phyloP scores from a whole-genome alignment of 2,888 invertebrate species.

The Pyralis farinalis region DNA sequence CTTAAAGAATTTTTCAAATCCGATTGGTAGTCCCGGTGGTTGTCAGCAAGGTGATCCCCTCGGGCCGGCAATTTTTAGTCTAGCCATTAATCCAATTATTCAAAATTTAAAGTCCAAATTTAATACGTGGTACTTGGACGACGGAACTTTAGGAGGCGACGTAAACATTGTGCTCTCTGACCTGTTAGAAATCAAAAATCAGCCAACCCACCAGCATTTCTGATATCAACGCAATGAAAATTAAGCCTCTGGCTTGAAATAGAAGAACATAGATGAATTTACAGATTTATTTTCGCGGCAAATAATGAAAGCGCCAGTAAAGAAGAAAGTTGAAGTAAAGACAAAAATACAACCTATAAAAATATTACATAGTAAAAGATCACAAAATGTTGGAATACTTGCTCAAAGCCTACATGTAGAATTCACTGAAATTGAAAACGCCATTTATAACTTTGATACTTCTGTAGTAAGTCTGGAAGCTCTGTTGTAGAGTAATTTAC shows the following conservation, averaged over 20 bases:
- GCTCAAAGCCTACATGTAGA: constrained; percentile 94
- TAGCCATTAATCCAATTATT: too few species aligned
- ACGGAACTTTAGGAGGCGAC: too few species aligned
- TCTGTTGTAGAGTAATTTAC: constrained; percentile 94
- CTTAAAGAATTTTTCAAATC: too few species aligned
- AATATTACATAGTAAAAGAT: constrained; percentile 94
- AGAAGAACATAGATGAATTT: constrained; percentile 94
- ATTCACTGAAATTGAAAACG: constrained; percentile 93
- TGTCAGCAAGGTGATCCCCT: too few species aligned
- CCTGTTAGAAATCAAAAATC: too few species aligned
- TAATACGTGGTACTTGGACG: too few species aligned
- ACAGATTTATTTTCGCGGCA: constrained; percentile 94
- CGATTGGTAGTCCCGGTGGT: too few species aligned
- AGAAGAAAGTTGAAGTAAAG: constrained; percentile 86
- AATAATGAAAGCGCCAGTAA: constrained; percentile 86
- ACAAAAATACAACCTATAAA: constrained; percentile 90
- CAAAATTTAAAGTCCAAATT: too few species aligned
- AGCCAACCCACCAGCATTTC: constrained; percentile 45
- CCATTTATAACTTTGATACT: constrained; percentile 96
- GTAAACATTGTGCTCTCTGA: too few species aligned
- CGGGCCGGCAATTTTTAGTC: too few species aligned
- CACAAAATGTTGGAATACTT: constrained; percentile 96
- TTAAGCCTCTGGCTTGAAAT: constrained; percentile 86
- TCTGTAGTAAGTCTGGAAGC: constrained; percentile 93
- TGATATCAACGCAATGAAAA: constrained; percentile 37